phyloP scores from a whole-genome alignment of 2,113 vertebrate species.

The Spea multiplicata region DNA sequence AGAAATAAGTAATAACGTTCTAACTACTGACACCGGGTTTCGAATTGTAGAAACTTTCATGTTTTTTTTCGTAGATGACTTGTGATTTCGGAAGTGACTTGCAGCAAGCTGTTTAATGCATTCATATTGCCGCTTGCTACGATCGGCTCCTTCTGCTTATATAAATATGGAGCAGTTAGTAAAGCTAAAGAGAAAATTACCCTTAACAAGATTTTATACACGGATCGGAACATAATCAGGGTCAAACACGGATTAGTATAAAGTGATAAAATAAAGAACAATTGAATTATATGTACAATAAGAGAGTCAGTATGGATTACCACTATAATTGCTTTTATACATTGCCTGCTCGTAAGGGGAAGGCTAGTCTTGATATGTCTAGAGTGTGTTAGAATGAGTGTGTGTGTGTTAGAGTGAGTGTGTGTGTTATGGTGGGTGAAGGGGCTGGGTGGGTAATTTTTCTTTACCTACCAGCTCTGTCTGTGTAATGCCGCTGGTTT shows the following conservation, averaged over 20 bases:
- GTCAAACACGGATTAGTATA: background rate
- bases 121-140: conserved; percentile 31
- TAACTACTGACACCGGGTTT: conserved; percentile 70
- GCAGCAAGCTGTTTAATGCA: conserved; percentile 50
- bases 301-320: background rate
- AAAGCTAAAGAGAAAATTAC: conserved; percentile 27
- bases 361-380: no score
- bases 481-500: no score
- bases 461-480: no score
- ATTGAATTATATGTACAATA: background rate
- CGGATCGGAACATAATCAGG: background rate
- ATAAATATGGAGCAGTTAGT: conserved; percentile 17
- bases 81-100: conserved; percentile 62
- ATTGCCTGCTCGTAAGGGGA: no score
- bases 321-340: no score
- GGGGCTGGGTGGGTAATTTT: no score
- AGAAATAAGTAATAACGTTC: conserved; percentile 87
- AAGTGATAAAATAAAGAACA: background rate
- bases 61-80: conserved; percentile 58
- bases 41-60: conserved; percentile 67
- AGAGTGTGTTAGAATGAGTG: no score
- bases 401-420: no score
- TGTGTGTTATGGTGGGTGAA: no score
- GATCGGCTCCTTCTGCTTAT: conserved; percentile 31
- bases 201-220: conserved; percentile 24